Evolutionary conservation across 2,113 vertebrate genomes (phyloP), one percentile per base, ranked within the genome.

Genomic region (Dolichallabes microphthalmus): DNA sequence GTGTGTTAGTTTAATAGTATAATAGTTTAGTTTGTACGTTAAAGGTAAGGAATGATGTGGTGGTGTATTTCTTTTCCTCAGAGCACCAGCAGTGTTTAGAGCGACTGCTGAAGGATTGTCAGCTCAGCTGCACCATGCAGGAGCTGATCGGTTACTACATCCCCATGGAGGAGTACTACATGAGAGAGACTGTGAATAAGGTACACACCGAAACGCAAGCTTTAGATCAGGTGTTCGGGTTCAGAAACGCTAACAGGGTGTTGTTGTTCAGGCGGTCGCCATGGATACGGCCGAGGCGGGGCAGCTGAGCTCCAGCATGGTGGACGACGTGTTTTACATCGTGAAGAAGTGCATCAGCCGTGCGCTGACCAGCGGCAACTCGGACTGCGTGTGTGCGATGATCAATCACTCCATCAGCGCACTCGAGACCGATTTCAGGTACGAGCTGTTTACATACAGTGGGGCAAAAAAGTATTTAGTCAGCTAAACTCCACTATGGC

Each of bases 131-230:
- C 32, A 96, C 94, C 79, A 98, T 99, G 97, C 98, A 99, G 90
- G 98, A 99, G 90, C 94, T 99, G 86, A 99, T 99, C 82, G 97
- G 98, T 69, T 98, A 95, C 77, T 99, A 99, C 79, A 96, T 99
- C 89, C 98, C 98, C 75, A 99, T 99, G 98, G 98, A 99, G 89
- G 97, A 99, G 86, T 99, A 97, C 89, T 99, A 98, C 94, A 99
- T 99, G 98, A 96, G 97, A 81, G 98, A 99, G 90, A 97, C 96
- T 0, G 98, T 99, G 82, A 98, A 96, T 92, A 99, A 99, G 97
- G 98, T 99, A 90, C 30, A 87, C 27, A 61, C 2, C 10, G 19
- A 71, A 39, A 61, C 8, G 58, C 32, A 30, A 1, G 6, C 25
- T 52, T 27, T 35, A 22, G 17, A 75, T n/a, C 9, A 15, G 7